Percentiles rank a stretch among this genome's conserved stretches.
Evolutionary conservation across 1,140 invertebrate genomes (phyloP).

Genomic region (Habropoda laboriosa): DNA sequence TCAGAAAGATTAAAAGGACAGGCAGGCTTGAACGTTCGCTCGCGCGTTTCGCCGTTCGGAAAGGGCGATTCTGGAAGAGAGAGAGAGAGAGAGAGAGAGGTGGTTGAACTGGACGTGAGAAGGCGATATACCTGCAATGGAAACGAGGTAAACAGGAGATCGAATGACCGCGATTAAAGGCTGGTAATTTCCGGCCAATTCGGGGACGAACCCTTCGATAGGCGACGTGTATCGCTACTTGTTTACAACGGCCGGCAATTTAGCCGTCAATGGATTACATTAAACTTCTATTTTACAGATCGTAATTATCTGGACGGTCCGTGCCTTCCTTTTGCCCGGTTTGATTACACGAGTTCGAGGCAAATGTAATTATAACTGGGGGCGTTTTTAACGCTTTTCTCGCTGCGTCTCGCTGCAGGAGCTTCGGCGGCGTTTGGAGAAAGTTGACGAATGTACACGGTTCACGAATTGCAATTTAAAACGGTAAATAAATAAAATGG

Average conservation of each 20-base stretch:
- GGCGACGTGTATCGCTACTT: background rate
- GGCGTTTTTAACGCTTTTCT: background rate
- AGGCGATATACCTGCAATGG: background rate
- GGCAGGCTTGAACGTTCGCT: background rate
- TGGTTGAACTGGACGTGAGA: background rate
- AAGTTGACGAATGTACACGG: too few relatives aligned
- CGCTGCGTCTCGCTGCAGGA: too few relatives aligned
- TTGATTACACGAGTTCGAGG: background rate
- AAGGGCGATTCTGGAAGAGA: too few relatives aligned
- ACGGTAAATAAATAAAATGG: too few relatives aligned
- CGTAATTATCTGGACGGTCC: background rate
- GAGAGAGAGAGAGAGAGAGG: background rate
- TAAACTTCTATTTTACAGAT: background rate
- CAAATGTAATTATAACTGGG: background rate
- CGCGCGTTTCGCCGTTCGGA: background rate
- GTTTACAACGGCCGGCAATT: background rate
- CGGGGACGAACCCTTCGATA: background rate
- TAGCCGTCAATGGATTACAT: background rate
- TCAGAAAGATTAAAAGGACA: background rate
- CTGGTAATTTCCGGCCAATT: slow-evolving; percentile 20
- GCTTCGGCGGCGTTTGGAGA: too few relatives aligned
- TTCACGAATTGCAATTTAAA: too few relatives aligned
- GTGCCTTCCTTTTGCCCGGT: background rate
- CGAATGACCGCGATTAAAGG: background rate
- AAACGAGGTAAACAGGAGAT: background rate